Evolutionary conservation across 2,113 vertebrate species (phyloP).

Genomic region (Motacilla alba): DNA sequence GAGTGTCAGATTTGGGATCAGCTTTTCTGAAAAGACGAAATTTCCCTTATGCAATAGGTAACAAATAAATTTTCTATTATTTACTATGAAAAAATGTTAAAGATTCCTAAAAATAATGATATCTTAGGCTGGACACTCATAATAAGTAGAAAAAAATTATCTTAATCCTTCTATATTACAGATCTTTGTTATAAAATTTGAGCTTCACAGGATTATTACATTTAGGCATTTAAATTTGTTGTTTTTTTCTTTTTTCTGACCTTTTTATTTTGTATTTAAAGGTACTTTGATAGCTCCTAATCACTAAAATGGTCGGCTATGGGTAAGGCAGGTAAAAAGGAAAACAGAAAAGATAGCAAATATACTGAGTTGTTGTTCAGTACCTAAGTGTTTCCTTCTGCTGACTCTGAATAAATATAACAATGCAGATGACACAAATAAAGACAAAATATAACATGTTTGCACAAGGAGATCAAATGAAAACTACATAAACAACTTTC

Average conservation of each 20-base stretch:
- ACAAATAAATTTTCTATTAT: background rate
- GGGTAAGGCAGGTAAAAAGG: background rate
- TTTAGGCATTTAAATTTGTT: background rate
- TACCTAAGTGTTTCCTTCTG: background rate
- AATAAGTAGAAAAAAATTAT: background rate
- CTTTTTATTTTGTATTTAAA: background rate
- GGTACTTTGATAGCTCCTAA: background rate
- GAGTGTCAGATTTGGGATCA: background rate
- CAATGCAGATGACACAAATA: background rate
- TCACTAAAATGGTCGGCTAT: background rate
- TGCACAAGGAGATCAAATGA: background rate
- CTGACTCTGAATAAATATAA: background rate
- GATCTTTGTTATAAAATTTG: background rate
- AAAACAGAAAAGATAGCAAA: background rate
- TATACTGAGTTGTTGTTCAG: background rate
- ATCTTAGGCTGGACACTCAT: background rate
- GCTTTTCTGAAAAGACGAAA: background rate
- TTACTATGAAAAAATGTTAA: background rate
- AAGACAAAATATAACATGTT: background rate
- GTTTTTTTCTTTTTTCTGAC: accelerated
- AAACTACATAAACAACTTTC: background rate
- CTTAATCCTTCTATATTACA: background rate
- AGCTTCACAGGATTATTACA: background rate
- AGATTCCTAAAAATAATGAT: background rate
- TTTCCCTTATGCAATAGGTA: background rate